A percentile compares a stretch with the other conserved stretches of the same genome.
Evolutionary conservation across 2,888 invertebrate genomes (phyloP).

Genomic region (Rhodophaea formosa): DNA sequence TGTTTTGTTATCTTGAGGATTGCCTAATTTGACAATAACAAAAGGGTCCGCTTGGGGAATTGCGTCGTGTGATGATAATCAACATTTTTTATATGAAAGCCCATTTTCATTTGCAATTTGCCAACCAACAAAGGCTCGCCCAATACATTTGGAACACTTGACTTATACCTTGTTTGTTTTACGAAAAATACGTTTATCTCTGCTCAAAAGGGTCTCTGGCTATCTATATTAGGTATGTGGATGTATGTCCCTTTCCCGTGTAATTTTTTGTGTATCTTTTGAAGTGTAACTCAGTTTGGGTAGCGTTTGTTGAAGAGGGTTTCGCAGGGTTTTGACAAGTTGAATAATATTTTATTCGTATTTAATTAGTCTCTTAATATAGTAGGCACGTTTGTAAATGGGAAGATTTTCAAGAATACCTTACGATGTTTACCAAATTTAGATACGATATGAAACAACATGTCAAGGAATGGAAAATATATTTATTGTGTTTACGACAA

Average conservation of each 20-base stretch:
- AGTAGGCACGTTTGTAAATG: too few species aligned
- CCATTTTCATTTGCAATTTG: slow-evolving; percentile 52
- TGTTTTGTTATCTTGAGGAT: slow-evolving; percentile 81
- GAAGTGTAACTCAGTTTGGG: background rate
- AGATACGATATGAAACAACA: too few species aligned
- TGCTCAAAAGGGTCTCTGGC: background rate
- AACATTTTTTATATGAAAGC: slow-evolving; percentile 53
- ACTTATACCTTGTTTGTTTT: slow-evolving; percentile 22
- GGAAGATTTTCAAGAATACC: too few species aligned
- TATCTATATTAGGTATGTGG: background rate
- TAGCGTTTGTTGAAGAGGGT: background rate
- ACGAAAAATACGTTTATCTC: slow-evolving; percentile 15
- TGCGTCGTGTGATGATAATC: slow-evolving; percentile 67
- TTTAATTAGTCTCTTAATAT: background rate
- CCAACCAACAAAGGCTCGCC: slow-evolving; percentile 34
- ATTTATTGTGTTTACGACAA: too few species aligned
- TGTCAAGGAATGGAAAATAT: too few species aligned
- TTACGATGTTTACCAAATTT: too few species aligned
- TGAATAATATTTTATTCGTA: background rate
- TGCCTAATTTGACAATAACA: slow-evolving; percentile 81
- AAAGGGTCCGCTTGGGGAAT: slow-evolving; percentile 72
- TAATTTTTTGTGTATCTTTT: slow-evolving; percentile 7
- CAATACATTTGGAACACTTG: slow-evolving; percentile 48
- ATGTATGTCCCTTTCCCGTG: background rate
- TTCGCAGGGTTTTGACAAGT: background rate